Percentiles rank a stretch among this genome's conserved stretches.
Conservation (phyloP, 2,797 vertebrate species). For the Trichosurus vulpecula region DNA sequence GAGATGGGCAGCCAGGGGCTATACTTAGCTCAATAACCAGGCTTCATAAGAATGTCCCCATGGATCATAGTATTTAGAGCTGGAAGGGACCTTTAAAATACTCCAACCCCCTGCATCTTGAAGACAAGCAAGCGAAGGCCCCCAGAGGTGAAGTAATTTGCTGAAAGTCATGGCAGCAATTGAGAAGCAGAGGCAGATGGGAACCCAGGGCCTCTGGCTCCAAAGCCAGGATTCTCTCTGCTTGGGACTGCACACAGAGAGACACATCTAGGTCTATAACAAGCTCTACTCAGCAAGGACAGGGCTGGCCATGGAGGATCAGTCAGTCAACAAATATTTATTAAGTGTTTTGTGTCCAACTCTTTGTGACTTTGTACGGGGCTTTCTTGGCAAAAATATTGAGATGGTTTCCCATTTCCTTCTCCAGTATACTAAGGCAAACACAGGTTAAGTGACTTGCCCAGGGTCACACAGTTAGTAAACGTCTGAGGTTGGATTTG, state of each 20-base stretch:
- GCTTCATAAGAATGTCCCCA: background rate
- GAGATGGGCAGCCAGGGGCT: background rate
- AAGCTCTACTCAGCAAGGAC: background rate
- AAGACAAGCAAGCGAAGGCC: background rate
- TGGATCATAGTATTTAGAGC: background rate
- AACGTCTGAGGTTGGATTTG: too few relatives aligned
- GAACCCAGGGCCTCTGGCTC: background rate
- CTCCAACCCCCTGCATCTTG: background rate
- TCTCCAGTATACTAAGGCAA: background rate
- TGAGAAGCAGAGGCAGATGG: background rate
- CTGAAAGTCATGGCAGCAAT: background rate
- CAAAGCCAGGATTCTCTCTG: background rate
- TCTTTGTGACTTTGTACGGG: background rate
- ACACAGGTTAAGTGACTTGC: too few relatives aligned
- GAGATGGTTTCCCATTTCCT: background rate
- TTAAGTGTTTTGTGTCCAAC: background rate
- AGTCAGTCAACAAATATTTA: background rate
- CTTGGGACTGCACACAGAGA: background rate
- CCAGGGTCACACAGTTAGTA: too few relatives aligned
- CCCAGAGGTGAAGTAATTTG: background rate
- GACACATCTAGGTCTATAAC: background rate
- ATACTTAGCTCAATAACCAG: background rate
- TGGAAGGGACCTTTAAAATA: background rate
- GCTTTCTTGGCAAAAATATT: background rate
- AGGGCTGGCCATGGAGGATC: background rate